These are phyloP conservation scores for Chrysopa pallens DNA, from an alignment of 1,140 invertebrate species.

Conservation along the genomic window DNA sequence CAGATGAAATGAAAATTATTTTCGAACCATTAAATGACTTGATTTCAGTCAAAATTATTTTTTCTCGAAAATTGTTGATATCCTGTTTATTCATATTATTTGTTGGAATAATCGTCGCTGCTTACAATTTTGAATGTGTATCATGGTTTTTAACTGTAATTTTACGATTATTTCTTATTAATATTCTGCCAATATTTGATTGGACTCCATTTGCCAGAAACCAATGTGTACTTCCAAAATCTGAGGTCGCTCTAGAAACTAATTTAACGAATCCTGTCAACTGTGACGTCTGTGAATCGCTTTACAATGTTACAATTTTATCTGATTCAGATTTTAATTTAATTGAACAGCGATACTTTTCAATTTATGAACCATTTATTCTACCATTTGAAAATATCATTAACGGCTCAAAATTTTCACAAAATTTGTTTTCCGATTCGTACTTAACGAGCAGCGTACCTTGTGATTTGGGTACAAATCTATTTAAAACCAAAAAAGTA, in stretches of 20 bases:
- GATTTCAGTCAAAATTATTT: not conserved
- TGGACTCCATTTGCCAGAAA: slow-evolving; percentile 62
- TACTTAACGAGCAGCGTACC: slow-evolving; percentile 8
- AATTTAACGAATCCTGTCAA: too few species aligned
- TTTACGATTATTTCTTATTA: slow-evolving; percentile 40
- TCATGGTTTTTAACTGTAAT: slow-evolving; percentile 38
- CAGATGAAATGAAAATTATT: slow-evolving; percentile 46
- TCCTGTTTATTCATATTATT: too few species aligned
- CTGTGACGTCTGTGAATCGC: too few species aligned
- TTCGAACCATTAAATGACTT: slow-evolving; percentile 37
- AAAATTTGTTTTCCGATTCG: too few species aligned
- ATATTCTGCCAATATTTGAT: slow-evolving; percentile 56
- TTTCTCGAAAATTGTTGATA: too few species aligned
- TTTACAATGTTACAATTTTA: too few species aligned
- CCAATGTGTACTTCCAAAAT: slow-evolving; percentile 48
- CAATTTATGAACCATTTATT: slow-evolving; percentile 29
- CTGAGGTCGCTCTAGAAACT: slow-evolving; percentile 13
- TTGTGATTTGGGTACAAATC: slow-evolving; percentile 13
- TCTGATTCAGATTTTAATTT: too few species aligned
- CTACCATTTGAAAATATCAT: slow-evolving; percentile 11
- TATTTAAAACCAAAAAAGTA: slow-evolving; percentile 2
- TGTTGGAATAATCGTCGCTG: slow-evolving; percentile 7
- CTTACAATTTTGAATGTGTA: slow-evolving; percentile 18
- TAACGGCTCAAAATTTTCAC: too few species aligned
- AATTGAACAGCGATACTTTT: too few species aligned